Conservation (phyloP, 1,140 invertebrate genomes). For the Listronotus oregonensis region DNA sequence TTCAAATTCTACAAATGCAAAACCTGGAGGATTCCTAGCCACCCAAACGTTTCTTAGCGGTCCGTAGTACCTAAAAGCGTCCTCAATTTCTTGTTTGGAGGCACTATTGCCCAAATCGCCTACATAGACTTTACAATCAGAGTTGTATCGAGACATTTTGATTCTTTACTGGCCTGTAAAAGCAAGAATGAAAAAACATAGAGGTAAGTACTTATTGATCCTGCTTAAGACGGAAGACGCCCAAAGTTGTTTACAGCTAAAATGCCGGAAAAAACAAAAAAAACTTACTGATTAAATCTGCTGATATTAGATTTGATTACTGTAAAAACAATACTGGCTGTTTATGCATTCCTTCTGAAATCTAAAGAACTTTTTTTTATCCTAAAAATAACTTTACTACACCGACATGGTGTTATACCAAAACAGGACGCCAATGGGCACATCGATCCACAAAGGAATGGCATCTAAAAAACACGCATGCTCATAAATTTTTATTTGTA, state of each 20-base stretch:
- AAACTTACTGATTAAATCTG: background rate
- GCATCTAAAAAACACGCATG: too few relatives aligned
- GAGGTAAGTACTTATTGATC: slow-evolving; percentile 8
- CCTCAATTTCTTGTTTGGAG: slow-evolving; percentile 89
- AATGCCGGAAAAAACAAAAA: background rate
- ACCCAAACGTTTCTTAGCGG: slow-evolving; percentile 94
- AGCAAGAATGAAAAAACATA: background rate
- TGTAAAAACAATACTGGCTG: too few relatives aligned
- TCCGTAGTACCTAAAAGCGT: slow-evolving; percentile 94
- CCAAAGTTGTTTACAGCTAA: slow-evolving; percentile 14
- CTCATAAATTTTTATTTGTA: too few relatives aligned
- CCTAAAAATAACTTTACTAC: too few relatives aligned
- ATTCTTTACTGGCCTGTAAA: slow-evolving; percentile 10
- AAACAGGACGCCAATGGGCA: too few relatives aligned
- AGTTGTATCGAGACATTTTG: slow-evolving; percentile 74
- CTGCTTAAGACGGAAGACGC: slow-evolving; percentile 1
- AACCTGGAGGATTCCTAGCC: slow-evolving; percentile 88
- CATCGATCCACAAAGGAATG: too few relatives aligned
- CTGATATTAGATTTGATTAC: background rate
- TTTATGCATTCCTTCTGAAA: too few relatives aligned
- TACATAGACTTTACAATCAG: slow-evolving; percentile 95
- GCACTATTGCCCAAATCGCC: slow-evolving; percentile 89
- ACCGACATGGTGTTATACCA: too few relatives aligned
- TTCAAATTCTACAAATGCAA: slow-evolving; percentile 97
- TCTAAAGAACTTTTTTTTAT: too few relatives aligned